Evolutionary conservation across 2,113 vertebrate genomes (phyloP), one percentile per base, ranked within the genome.

Genomic region (Istiophorus platypterus): DNA sequence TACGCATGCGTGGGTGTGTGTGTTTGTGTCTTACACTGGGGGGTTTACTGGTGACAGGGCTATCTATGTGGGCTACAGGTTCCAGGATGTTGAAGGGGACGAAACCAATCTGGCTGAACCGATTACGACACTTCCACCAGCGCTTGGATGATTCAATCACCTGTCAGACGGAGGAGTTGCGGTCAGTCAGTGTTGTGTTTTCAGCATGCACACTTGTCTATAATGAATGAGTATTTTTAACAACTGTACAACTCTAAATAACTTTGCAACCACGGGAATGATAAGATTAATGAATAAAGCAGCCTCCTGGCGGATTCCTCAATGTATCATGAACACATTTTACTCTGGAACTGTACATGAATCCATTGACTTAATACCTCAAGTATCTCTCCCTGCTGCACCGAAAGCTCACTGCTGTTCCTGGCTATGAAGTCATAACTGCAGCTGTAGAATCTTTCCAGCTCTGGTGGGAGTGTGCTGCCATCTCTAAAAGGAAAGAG

Each of bases 361-460:
- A 13, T 20, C 4, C 5, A 5, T 45, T 13, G 56, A 22, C 10
- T 18, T 3, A 15, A 80, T 59, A 97, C 97, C 96, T 98, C 94
- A 5, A 98, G 67, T 2, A 82, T 81, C 11, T 97, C 97, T 31
- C 92, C 94, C 0, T 96, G 95, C 76, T 96, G 93, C 62, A 98
- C 96, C 0, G 97, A 96, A 0, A 98, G 94, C 88, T 98, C 97
- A 0, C 92, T 98, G 94, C 85, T 96, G 83, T 97, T 98, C 72
- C 97, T 94, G 59, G 97, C 97, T 76, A 96, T 96, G 90, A 98
- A 98, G 88, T 96, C 95, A 0, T 98, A 97, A 67, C 93, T 96
- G 90, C 96, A 97, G 63, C 81, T 82, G 90, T 95, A 96, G 34
- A 92, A 22, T 52, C 93, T 90, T 3, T 94, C 95, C 0, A 72